Percentiles rank a stretch among this genome's conserved stretches.
Evolutionary conservation across 2,888 invertebrate species (phyloP).

Genomic region (Volucella bombylans): DNA sequence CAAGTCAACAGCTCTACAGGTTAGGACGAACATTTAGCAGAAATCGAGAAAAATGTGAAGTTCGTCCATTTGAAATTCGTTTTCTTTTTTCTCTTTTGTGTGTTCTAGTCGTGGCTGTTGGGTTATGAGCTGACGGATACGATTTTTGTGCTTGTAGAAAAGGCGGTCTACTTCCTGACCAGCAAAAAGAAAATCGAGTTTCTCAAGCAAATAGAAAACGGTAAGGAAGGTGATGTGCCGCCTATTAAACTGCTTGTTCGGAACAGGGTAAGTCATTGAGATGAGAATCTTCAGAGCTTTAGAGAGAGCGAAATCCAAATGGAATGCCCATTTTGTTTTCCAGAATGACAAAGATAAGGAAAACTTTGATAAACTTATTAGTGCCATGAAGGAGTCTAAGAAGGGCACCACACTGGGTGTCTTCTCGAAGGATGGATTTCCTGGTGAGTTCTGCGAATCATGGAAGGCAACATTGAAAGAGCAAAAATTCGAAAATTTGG

Average conservation of each 20-base stretch:
- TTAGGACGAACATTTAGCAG: slow-evolving; percentile 78
- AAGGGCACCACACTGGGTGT: slow-evolving; percentile 94
- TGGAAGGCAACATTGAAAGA: slow-evolving; percentile 92
- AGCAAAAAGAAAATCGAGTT: slow-evolving; percentile 99
- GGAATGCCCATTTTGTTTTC: slow-evolving; percentile 74
- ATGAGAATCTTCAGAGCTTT: background rate
- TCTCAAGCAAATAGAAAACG: slow-evolving; percentile 92
- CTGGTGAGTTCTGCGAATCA: slow-evolving; percentile 95
- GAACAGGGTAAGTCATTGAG: slow-evolving; percentile 89
- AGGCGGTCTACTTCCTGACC: slow-evolving; percentile 93
- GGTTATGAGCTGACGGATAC: slow-evolving; percentile 98
- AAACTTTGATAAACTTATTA: slow-evolving; percentile 90
- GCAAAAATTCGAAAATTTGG: slow-evolving; percentile 92
- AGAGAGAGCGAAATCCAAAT: no score
- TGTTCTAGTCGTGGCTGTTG: slow-evolving; percentile 93
- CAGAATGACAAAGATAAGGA: slow-evolving; percentile 95
- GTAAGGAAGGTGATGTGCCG: slow-evolving; percentile 92
- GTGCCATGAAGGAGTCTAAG: slow-evolving; percentile 93
- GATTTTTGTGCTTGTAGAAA: slow-evolving; percentile 93
- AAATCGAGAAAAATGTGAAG: background rate
- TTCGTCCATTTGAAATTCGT: background rate
- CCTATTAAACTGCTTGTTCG: slow-evolving; percentile 92
- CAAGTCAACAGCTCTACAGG: slow-evolving; percentile 97
- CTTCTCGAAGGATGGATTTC: slow-evolving; percentile 96
- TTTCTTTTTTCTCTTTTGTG: background rate